These are phyloP conservation scores for Mythimna albipuncta DNA, from an alignment of 2,888 invertebrate genomes.

Conservation along the genomic window DNA sequence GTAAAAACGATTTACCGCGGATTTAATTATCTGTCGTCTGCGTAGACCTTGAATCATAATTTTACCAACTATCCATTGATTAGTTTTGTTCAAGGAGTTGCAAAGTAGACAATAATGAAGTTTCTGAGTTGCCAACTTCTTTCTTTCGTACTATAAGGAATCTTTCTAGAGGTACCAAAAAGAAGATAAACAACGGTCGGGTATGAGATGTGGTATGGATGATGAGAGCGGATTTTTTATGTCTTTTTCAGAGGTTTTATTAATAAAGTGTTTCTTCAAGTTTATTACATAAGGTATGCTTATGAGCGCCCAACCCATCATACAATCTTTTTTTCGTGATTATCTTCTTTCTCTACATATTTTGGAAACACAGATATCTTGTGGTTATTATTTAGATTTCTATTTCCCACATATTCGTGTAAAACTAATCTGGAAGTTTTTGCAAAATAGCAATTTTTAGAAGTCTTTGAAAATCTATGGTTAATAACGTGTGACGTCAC, in stretches of 20 bases:
- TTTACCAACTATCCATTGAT: slow-evolving; percentile 21
- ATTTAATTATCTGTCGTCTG: slow-evolving; percentile 9
- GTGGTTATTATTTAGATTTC: too few relatives aligned
- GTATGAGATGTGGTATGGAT: not conserved
- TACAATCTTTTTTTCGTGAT: too few relatives aligned
- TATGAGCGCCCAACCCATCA: too few relatives aligned
- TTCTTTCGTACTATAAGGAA: not conserved
- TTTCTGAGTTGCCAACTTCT: not conserved
- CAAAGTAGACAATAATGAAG: slow-evolving; percentile 1
- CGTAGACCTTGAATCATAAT: slow-evolving; percentile 2
- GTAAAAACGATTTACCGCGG: not conserved
- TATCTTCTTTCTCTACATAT: too few relatives aligned
- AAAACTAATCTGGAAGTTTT: too few relatives aligned
- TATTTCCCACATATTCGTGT: too few relatives aligned
- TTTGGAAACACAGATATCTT: too few relatives aligned
- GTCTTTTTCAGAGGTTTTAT: not conserved
- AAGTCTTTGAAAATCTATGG: too few relatives aligned
- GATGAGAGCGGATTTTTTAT: not conserved
- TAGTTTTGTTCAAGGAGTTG: slow-evolving; percentile 35
- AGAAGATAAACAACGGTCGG: not conserved
- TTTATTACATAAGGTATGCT: not conserved
- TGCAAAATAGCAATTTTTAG: too few relatives aligned
- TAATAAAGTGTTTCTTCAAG: not conserved
- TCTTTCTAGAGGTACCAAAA: not conserved
- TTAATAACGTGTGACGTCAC: too few relatives aligned